Conservation (phyloP, 1,140 invertebrate species). For the Piezodorus guildinii region DNA sequence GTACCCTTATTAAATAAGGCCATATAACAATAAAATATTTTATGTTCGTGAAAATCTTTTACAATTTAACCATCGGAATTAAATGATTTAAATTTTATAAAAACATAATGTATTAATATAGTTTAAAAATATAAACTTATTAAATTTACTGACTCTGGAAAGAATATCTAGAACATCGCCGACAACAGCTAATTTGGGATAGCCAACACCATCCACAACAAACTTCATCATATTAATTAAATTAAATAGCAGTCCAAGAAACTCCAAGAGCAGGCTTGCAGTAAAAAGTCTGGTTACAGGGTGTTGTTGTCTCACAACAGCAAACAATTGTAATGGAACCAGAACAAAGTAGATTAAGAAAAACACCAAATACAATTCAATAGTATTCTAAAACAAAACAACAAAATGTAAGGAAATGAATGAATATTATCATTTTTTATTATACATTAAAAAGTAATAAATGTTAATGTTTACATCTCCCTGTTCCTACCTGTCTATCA, state of each 20-base stretch:
- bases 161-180: slow-evolving; percentile 87
- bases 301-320: slow-evolving; percentile 73
- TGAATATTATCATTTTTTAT: background rate
- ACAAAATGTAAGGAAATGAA: background rate
- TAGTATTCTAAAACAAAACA: slow-evolving; percentile 53
- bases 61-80: too few relatives aligned
- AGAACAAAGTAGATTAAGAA: slow-evolving; percentile 78
- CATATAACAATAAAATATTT: too few relatives aligned
- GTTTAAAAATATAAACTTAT: too few relatives aligned
- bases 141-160: slow-evolving; percentile 55
- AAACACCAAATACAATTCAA: slow-evolving; percentile 84
- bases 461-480: too few relatives aligned
- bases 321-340: slow-evolving; percentile 80
- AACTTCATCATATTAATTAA: slow-evolving; percentile 82
- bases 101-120: too few relatives aligned
- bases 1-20: too few relatives aligned
- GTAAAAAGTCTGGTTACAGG: slow-evolving; percentile 86
- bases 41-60: too few relatives aligned
- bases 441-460: background rate
- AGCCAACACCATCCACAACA: slow-evolving; percentile 77
- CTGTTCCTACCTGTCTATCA: slow-evolving; percentile 57
- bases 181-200: slow-evolving; percentile 62
- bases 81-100: too few relatives aligned
- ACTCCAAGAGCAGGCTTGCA: slow-evolving; percentile 70
- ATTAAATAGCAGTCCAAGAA: slow-evolving; percentile 72